Base-by-base conservation (phyloP, 2,797 vertebrate species). In the Rhinogobio ventralis region DNA sequence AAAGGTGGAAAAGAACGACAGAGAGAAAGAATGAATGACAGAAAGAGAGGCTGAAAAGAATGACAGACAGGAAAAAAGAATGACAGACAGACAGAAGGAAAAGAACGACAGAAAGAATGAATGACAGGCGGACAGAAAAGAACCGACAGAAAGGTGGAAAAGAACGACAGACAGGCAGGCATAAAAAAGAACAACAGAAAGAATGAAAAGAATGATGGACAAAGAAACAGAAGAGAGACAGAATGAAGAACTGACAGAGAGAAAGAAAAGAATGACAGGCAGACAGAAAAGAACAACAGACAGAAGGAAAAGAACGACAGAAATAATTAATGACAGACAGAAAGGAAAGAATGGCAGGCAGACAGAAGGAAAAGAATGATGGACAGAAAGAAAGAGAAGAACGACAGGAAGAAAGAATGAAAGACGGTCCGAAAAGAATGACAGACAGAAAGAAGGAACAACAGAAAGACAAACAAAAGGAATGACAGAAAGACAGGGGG, bases 401-500 rank as follows among this genome's bases (percentile, higher is more conserved):
- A 33, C 0, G 10, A 45, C 39, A 19, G 30, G 39, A 0, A 42
- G 36, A 71, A 10, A 76, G 4, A n/a, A 7, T 17, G 1, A 30
- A 33, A 0, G 6, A 53, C 0, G 23, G 25, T 51, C 5, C 13
- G 45, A 20, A 49, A 74, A 45, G 42, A 33, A 69, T 0, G 6
- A 69, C 4, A 69, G 9, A 11, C 1, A 23, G 17, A 13, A 23
- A 14, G 11, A 11, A 76, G 23, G 19, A 46, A 19, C 7, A 20
- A 42, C 1, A 42, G 7, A 8, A 42, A 42, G 23, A n/a, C n/a
- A n/a, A n/a, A n/a, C n/a, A n/a, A n/a, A n/a, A 49, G n/a, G 15
- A 25, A 1, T 1, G 4, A 45, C 0, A 11, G 25, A n/a, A 1
- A 36, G 33, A 36, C 4, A 49, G 4, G 8, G 1, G 3, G 33